These are phyloP conservation scores for Actenoides lindsayi DNA, from an alignment of 2,113 vertebrate species.

Conservation along the genomic window DNA sequence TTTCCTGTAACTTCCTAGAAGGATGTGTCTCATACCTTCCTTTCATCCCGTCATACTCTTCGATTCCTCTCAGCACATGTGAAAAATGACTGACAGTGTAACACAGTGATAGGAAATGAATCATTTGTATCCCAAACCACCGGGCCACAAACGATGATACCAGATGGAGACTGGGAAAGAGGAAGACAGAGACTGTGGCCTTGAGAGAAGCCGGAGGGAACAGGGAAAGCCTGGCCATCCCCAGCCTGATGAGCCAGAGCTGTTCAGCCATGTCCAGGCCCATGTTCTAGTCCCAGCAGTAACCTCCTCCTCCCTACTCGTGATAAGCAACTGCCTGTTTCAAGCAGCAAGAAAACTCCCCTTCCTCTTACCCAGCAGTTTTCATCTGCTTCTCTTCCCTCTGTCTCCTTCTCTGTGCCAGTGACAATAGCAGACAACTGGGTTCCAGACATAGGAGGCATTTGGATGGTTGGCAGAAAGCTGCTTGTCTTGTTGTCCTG, in stretches of 20 bases:
- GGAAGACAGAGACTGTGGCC: neutral
- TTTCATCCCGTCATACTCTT: neutral
- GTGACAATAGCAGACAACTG: neutral
- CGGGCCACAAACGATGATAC: neutral
- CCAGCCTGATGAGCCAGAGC: neutral
- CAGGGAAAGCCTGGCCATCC: neutral
- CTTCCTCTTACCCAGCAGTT: neutral
- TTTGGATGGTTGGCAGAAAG: neutral
- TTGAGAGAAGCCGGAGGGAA: neutral
- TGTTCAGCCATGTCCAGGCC: neutral
- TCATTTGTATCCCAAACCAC: neutral
- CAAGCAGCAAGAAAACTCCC: neutral
- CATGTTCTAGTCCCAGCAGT: accelerated
- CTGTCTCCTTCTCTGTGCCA: neutral
- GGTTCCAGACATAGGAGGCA: accelerated
- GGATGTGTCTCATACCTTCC: accelerated
- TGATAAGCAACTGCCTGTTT: neutral
- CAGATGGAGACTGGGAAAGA: neutral
- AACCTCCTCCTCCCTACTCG: neutral
- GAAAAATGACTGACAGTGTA: neutral
- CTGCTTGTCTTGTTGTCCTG: neutral
- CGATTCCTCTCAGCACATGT: neutral
- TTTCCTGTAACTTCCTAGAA: neutral
- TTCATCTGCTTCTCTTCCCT: neutral
- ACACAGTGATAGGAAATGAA: neutral